Percentiles rank a stretch among this genome's conserved stretches.
phyloP scores from a whole-genome alignment of 1,140 invertebrate genomes.

The Dendrolimus kikuchii region DNA sequence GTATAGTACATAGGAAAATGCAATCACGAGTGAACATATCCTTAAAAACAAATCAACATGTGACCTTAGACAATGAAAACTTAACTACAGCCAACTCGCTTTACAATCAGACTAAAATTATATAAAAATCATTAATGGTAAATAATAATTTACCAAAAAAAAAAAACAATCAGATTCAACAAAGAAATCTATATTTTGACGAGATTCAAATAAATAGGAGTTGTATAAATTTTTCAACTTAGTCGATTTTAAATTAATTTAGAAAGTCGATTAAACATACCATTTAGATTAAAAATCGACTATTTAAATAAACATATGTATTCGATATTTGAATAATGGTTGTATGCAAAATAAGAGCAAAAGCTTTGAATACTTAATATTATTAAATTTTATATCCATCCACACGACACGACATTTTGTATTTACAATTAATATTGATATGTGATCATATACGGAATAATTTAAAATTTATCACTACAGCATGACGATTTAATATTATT shows the following conservation, averaged over 20 bases:
- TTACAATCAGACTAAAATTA: conserved; percentile 2
- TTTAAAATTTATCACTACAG: conserved; percentile 11
- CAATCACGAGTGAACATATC: conserved; percentile 24
- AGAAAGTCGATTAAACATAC: too few species aligned
- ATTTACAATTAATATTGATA: conserved; percentile 55
- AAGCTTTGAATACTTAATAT: conserved; percentile 14
- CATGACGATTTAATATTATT: too few species aligned
- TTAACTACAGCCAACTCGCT: conserved; percentile 23
- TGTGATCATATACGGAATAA: conserved; percentile 46
- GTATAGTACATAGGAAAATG: conserved; percentile 32
- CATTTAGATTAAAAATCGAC: too few species aligned
- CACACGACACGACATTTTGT: conserved; percentile 59
- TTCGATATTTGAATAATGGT: too few species aligned
- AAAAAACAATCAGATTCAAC: too few species aligned
- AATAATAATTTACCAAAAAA: too few species aligned
- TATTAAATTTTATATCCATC: conserved; percentile 29
- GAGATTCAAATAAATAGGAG: conserved; percentile 22
- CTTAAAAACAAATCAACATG: conserved; percentile 39
- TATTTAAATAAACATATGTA: too few species aligned
- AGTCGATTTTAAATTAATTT: too few species aligned
- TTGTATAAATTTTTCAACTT: neutral
- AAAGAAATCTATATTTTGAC: conserved; percentile 6
- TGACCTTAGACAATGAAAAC: conserved; percentile 52
- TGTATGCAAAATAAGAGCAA: too few species aligned
- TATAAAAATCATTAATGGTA: conserved; percentile 1